Conservation (phyloP, 2,888 invertebrate species). For the Archaeoteleia sp. region DNA sequence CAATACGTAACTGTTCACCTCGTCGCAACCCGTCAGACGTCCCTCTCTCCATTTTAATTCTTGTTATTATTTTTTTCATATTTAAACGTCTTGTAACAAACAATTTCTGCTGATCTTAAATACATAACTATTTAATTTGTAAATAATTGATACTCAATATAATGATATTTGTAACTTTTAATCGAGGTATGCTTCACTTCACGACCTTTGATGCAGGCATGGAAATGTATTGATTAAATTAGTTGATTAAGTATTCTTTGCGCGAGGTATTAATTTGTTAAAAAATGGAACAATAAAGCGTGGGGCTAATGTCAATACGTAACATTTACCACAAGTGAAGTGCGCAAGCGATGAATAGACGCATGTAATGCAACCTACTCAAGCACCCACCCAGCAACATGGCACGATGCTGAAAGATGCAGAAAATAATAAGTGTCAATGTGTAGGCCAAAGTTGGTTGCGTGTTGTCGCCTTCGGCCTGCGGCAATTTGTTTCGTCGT, state of each 20-base stretch:
- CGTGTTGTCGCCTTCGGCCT: slow-evolving; percentile 68
- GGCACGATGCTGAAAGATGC: slow-evolving; percentile 43
- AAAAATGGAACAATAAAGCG: slow-evolving; percentile 5
- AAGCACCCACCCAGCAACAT: slow-evolving; percentile 31
- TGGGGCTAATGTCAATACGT: slow-evolving; percentile 24
- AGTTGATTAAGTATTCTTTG: slow-evolving; percentile 15
- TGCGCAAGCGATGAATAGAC: slow-evolving; percentile 13
- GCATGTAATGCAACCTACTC: slow-evolving; percentile 39
- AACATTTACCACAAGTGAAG: slow-evolving; percentile 10
- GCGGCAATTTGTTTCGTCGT: no score
- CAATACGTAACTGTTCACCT: slow-evolving; percentile 18
- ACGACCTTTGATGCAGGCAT: no score
- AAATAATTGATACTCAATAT: no score
- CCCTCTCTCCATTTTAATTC: neutral
- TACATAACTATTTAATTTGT: no score
- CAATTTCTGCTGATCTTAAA: no score
- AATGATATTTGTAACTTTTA: slow-evolving; percentile 2
- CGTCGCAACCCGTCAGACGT: slow-evolving; percentile 9
- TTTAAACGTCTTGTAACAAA: no score
- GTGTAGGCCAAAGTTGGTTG: slow-evolving; percentile 68
- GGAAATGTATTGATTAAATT: no score
- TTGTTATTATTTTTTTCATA: slow-evolving; percentile 4
- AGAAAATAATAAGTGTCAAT: slow-evolving; percentile 65
- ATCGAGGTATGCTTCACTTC: slow-evolving; percentile 6
- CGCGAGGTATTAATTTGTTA: slow-evolving; percentile 3